Conservation (phyloP, 2,888 invertebrate species). For the Octonoba sinensis region DNA sequence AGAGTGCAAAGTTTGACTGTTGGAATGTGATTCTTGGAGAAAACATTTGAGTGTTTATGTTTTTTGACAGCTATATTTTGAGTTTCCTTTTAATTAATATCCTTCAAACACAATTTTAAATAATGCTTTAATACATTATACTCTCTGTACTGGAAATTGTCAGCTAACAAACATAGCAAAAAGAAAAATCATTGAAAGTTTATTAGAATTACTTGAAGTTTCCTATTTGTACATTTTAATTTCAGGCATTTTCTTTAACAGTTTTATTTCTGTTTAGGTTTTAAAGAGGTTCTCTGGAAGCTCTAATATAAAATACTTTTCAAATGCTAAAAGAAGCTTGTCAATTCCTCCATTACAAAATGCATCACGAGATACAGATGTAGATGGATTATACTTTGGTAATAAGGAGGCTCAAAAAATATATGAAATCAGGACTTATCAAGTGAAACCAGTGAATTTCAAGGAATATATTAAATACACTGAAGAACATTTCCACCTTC, state of each 20-base stretch:
- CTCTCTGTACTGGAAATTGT: no score
- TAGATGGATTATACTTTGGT: conserved; percentile 25
- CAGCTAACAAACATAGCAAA: no score
- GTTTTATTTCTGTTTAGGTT: conserved; percentile 17
- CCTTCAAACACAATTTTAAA: no score
- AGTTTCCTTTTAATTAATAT: no score
- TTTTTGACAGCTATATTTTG: no score
- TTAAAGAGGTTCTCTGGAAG: background rate
- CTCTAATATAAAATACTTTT: conserved; percentile 3
- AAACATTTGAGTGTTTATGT: no score
- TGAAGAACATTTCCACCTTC: conserved; percentile 68
- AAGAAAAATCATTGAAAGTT: no score
- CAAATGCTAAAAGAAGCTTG: conserved; percentile 8
- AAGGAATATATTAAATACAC: conserved; percentile 68
- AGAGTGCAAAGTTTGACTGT: no score
- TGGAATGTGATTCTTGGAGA: no score
- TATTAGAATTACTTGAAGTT: no score
- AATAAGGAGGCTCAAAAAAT: conserved; percentile 59
- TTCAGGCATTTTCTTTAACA: background rate
- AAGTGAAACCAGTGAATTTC: conserved; percentile 49
- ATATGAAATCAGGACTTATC: conserved; percentile 60
- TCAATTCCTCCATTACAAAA: conserved; percentile 44
- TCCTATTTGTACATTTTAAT: no score
- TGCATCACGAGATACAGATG: conserved; percentile 24
- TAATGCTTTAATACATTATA: no score